phyloP scores from a whole-genome alignment of 2,113 vertebrate genomes.

The Gasterosteus nipponicus region DNA sequence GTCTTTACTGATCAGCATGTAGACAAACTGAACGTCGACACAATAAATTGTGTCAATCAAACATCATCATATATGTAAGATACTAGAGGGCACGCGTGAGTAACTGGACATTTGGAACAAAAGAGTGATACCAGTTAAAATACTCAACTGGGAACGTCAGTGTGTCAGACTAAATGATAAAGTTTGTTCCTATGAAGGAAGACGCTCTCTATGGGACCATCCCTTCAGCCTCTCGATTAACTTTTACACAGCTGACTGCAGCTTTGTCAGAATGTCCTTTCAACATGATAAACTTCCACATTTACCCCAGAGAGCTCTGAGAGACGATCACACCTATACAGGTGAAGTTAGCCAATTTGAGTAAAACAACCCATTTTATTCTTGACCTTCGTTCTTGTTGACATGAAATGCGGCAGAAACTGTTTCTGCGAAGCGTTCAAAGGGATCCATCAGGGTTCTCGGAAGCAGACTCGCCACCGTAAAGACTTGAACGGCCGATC shows the following conservation, averaged over 20 bases:
- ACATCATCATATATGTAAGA: conserved; percentile 4
- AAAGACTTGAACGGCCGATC: not conserved
- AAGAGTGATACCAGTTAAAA: conserved; percentile 43
- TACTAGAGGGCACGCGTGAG: not conserved
- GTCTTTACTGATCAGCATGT: conserved; percentile 22
- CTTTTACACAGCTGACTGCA: conserved; percentile 56
- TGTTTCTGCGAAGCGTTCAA: not conserved
- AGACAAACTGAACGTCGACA: conserved; percentile 6
- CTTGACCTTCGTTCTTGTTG: conserved; percentile 2
- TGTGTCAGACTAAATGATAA: conserved; percentile 62
- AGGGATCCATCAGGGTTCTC: not conserved
- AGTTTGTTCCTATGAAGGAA: conserved; percentile 66
- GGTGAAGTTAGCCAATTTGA: not conserved
- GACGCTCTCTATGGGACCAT: conserved; percentile 43
- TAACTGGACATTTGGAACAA: conserved; percentile 6
- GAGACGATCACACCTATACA: too few relatives aligned
- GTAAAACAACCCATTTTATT: conserved; percentile 16
- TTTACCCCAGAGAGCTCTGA: not conserved
- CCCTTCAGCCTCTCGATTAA: conserved; percentile 51
- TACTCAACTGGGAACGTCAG: conserved; percentile 33
- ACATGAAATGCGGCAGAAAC: not conserved
- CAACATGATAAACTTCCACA: conserved; percentile 18
- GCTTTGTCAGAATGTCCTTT: conserved; percentile 57
- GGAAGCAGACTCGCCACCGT: not conserved
- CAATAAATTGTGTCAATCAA: conserved; percentile 48